Evolutionary conservation across 2,888 invertebrate genomes (phyloP).

Genomic region (Drosophila limbata): DNA sequence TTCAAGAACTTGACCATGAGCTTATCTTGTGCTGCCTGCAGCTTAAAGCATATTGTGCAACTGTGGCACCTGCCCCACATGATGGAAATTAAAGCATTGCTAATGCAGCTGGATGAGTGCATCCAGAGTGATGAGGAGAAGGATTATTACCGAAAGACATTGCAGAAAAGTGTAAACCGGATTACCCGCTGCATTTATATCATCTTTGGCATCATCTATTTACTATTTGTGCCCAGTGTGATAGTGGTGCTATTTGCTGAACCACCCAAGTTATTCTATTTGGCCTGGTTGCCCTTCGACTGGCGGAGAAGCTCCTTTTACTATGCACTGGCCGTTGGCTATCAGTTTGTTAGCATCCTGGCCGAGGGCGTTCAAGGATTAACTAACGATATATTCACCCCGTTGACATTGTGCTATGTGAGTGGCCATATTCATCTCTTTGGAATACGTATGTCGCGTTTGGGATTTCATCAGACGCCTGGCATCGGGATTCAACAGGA

Average conservation of each 20-base stretch:
- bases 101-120: slow-evolving; percentile 45
- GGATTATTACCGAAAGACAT: slow-evolving; percentile 36
- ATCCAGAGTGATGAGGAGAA: slow-evolving; percentile 39
- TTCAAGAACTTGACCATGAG: slow-evolving; percentile 58
- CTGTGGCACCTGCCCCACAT: slow-evolving; percentile 45
- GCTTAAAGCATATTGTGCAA: slow-evolving; percentile 52
- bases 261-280: slow-evolving; percentile 41
- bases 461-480: slow-evolving; percentile 33
- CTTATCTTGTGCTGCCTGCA: slow-evolving; percentile 48
- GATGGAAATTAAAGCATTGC: slow-evolving; percentile 44
- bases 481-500: slow-evolving; percentile 1
- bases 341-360: slow-evolving; percentile 35
- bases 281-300: slow-evolving; percentile 66
- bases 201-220: slow-evolving; percentile 40
- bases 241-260: slow-evolving; percentile 21
- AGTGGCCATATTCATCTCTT: slow-evolving; percentile 63
- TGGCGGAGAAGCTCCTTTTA: slow-evolving; percentile 8
- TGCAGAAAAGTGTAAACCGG: slow-evolving; percentile 29
- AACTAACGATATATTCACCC: slow-evolving; percentile 50
- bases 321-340: slow-evolving; percentile 35
- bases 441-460: slow-evolving; percentile 45
- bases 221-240: slow-evolving; percentile 1
- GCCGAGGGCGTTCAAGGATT: slow-evolving; percentile 41
- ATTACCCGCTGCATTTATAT: slow-evolving; percentile 52
- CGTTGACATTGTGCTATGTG: slow-evolving; percentile 58